Conservation (phyloP, 2,797 vertebrate genomes). For the Alca torda region DNA sequence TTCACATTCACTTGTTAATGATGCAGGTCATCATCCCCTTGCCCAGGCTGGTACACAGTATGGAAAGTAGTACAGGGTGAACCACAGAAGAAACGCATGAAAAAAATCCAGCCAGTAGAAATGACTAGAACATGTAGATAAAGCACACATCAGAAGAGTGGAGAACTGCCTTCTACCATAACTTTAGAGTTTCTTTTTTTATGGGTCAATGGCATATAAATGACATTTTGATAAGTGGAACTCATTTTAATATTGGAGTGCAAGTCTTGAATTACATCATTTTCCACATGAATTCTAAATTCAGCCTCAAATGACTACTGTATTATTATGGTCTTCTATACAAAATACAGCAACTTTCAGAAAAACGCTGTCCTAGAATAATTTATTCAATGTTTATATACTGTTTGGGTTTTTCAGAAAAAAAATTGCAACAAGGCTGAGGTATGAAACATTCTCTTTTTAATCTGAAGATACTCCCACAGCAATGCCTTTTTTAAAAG, state of each 20-base stretch:
- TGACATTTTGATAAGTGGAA: not conserved
- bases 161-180: not conserved
- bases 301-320: not conserved
- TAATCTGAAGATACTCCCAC: not conserved
- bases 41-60: too few species aligned
- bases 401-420: not conserved
- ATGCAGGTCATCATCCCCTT: not conserved
- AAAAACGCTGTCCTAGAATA: not conserved
- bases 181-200: not conserved
- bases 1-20: not conserved
- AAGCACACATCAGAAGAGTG: not conserved
- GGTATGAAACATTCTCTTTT: not conserved
- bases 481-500: not conserved
- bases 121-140: not conserved
- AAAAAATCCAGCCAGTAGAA: not conserved
- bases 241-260: not conserved
- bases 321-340: not conserved
- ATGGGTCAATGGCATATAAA: not conserved
- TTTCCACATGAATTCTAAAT: not conserved
- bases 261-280: not conserved
- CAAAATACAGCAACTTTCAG: not conserved
- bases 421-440: not conserved
- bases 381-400: not conserved
- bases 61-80: not conserved
- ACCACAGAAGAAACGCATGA: not conserved